phyloP scores from a whole-genome alignment of 2,797 vertebrate genomes.

The Ciconia nigra region DNA sequence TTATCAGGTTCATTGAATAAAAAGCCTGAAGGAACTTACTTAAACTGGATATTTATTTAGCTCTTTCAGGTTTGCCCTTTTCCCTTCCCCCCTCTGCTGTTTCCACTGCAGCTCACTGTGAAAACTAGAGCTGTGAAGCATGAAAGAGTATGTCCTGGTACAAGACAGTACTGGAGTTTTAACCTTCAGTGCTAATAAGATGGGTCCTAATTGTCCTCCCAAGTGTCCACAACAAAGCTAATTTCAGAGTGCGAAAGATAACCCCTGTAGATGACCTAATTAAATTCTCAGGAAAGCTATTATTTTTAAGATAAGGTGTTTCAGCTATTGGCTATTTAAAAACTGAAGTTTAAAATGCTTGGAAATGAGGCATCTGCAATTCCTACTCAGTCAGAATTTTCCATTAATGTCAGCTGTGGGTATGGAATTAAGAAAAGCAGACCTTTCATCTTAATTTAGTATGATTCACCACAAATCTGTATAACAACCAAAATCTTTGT shows the following conservation, averaged over 20 bases:
- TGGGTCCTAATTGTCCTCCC: conserved; percentile 35
- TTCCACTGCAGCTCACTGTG: conserved; percentile 1
- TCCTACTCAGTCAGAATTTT: background rate
- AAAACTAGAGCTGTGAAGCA: conserved; percentile 48
- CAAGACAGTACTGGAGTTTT: conserved; percentile 48
- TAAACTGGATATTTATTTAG: conserved; percentile 3
- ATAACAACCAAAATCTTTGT: background rate
- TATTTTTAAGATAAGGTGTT: conserved; percentile 31
- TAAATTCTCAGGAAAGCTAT: conserved; percentile 50
- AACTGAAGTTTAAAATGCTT: background rate
- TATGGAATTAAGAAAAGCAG: background rate
- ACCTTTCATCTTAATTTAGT: background rate
- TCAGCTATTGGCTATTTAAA: background rate
- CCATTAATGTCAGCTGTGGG: background rate
- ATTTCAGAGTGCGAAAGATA: conserved; percentile 43
- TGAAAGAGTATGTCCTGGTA: conserved; percentile 57
- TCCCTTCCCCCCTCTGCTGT: background rate
- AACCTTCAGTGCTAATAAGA: conserved; percentile 57
- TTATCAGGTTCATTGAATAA: background rate
- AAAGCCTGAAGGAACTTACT: conserved; percentile 29
- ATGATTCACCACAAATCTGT: background rate
- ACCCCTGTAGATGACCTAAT: conserved; percentile 27
- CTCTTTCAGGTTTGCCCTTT: background rate
- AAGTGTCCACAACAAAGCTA: conserved; percentile 34
- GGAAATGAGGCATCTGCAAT: background rate